Percentiles rank a stretch among this genome's conserved stretches.
phyloP scores from a whole-genome alignment of 1,140 invertebrate species.

The Chironomus tepperi region DNA sequence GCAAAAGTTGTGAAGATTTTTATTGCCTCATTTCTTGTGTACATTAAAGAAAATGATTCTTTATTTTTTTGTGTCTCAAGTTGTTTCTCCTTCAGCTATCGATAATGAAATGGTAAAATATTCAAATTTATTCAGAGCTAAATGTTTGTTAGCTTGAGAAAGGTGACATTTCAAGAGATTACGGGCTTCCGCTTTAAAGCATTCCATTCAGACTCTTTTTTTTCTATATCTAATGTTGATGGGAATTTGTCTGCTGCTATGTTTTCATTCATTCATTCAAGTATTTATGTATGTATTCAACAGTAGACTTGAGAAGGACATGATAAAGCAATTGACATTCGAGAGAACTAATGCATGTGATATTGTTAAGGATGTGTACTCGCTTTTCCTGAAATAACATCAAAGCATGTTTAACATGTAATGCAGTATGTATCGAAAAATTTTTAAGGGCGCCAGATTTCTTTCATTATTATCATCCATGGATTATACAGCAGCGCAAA shows the following conservation, averaged over 20 bases:
- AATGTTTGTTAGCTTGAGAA: slow-evolving; percentile 18
- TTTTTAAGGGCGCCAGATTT: too few relatives aligned
- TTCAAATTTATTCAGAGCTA: slow-evolving; percentile 21
- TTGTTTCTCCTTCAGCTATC: not conserved
- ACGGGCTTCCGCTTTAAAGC: slow-evolving; percentile 12
- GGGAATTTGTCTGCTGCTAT: too few relatives aligned
- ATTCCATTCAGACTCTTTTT: not conserved
- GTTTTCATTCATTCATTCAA: not conserved
- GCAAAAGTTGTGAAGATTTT: slow-evolving; percentile 24
- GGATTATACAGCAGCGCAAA: too few relatives aligned
- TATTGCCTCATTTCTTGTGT: slow-evolving; percentile 3
- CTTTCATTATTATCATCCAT: too few relatives aligned
- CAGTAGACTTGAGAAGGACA: not conserved
- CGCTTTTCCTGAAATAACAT: too few relatives aligned
- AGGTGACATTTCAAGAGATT: slow-evolving; percentile 18
- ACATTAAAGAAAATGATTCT: slow-evolving; percentile 22
- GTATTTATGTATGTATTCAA: not conserved
- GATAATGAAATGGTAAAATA: not conserved
- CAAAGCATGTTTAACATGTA: too few relatives aligned
- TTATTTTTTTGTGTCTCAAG: too few relatives aligned
- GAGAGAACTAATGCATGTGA: too few relatives aligned
- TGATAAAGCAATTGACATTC: not conserved
- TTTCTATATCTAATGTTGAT: too few relatives aligned
- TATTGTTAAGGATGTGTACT: too few relatives aligned
- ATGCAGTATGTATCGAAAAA: too few relatives aligned